Evolutionary conservation across 1,140 invertebrate genomes (phyloP).

Genomic region (Atopsyche davidsoni): DNA sequence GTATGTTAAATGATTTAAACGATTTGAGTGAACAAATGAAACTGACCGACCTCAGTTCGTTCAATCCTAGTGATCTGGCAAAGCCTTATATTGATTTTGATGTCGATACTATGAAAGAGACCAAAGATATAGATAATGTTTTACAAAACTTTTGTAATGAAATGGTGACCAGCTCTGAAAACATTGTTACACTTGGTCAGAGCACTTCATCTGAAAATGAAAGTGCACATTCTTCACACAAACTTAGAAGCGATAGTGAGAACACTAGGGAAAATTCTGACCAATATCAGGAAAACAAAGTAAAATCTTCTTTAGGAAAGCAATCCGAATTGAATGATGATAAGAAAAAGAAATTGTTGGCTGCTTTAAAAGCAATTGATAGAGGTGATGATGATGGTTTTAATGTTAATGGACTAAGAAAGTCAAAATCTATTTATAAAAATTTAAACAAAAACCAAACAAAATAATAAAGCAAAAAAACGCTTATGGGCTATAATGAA

Average conservation of each 20-base stretch:
- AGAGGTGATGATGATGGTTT: constrained; percentile 50
- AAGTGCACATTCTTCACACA: no score
- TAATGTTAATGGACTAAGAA: constrained; percentile 15
- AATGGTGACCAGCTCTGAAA: no score
- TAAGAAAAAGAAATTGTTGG: constrained; percentile 55
- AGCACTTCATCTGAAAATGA: neutral
- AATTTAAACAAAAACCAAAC: neutral
- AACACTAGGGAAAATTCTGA: no score
- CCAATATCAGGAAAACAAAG: no score
- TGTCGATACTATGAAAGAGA: neutral
- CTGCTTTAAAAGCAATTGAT: constrained; percentile 59
- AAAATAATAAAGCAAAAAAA: neutral
- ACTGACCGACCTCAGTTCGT: no score
- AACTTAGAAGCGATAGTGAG: no score
- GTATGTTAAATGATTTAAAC: no score
- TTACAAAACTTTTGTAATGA: neutral
- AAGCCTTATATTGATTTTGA: neutral
- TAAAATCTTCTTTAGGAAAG: no score
- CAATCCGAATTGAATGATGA: constrained; percentile 37
- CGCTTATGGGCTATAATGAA: no score
- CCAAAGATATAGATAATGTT: neutral
- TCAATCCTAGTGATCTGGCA: neutral
- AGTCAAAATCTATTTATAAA: constrained; percentile 8
- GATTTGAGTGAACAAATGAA: no score
- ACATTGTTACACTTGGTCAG: neutral